Percentiles rank a stretch among this genome's conserved stretches.
These are phyloP conservation scores for Cynoglossus semilaevis DNA, from an alignment of 2,113 vertebrate species.

Conservation along the genomic window DNA sequence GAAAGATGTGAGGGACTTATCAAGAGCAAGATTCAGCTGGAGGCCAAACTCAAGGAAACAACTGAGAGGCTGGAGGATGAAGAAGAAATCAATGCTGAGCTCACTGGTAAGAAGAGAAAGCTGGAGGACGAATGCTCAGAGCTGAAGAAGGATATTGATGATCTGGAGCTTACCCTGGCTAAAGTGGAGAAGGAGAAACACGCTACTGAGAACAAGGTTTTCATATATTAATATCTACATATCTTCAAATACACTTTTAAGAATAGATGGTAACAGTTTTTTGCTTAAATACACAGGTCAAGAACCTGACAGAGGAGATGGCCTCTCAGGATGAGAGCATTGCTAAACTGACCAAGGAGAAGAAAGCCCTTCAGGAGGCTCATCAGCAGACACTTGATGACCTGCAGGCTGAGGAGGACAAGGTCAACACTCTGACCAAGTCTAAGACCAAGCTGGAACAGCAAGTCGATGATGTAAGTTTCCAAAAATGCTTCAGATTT, in stretches of 20 bases:
- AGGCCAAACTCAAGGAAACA: conserved; percentile 72
- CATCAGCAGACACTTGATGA: conserved; percentile 16
- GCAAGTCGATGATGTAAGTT: conserved; percentile 19
- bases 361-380: conserved; percentile 14
- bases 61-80: conserved; percentile 82
- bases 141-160: conserved; percentile 55
- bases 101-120: conserved; percentile 81
- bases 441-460: conserved; percentile 13
- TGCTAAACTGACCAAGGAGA: conserved; percentile 12
- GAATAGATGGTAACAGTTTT: not conserved
- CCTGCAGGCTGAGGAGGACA: conserved; percentile 16
- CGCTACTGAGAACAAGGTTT: conserved; percentile 15
- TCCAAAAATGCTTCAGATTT: not conserved
- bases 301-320: conserved; percentile 18
- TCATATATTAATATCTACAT: not conserved
- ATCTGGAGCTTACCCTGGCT: conserved; percentile 9
- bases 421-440: conserved; percentile 15
- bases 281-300: conserved; percentile 2
- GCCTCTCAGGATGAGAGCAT: conserved; percentile 13
- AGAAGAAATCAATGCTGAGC: conserved; percentile 82
- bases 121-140: conserved; percentile 81
- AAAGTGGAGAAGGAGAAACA: conserved; percentile 16
- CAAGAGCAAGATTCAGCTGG: conserved; percentile 67
- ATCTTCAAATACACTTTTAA: not conserved
- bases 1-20: conserved; percentile 68